Evolutionary conservation across 1,140 invertebrate genomes (phyloP).

Genomic region (Tachypleus tridentatus): DNA sequence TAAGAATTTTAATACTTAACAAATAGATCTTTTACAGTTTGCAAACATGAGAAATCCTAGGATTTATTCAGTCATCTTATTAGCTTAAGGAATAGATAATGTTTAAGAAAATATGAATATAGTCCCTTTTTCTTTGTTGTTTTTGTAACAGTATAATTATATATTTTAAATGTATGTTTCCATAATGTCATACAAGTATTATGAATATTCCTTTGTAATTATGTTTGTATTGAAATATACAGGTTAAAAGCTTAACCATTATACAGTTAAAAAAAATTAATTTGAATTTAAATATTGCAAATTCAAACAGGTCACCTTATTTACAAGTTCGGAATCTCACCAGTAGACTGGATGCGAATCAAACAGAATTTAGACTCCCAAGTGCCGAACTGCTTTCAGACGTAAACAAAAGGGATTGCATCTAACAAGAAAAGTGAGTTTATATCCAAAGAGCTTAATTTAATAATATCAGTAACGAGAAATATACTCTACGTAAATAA

Average conservation of each 20-base stretch:
- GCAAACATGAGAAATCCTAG: neutral
- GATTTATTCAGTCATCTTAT: conserved; percentile 31
- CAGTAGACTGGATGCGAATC: conserved; percentile 38
- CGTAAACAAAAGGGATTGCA: conserved; percentile 34
- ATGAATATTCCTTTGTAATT: neutral
- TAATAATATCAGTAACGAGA: too few species aligned
- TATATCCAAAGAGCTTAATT: too few species aligned
- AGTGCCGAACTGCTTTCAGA: conserved; percentile 37
- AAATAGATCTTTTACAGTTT: neutral
- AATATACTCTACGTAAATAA: too few species aligned
- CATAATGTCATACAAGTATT: neutral
- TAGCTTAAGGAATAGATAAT: conserved; percentile 24
- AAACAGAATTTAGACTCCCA: conserved; percentile 39
- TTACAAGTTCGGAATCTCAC: conserved; percentile 34
- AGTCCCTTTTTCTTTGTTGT: neutral
- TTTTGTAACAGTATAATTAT: neutral
- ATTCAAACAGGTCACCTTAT: conserved; percentile 35
- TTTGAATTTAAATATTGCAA: neutral
- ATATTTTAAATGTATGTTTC: neutral
- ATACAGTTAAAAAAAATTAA: conserved; percentile 3
- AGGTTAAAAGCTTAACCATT: too few species aligned
- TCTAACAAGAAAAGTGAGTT: conserved; percentile 31
- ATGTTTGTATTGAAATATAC: neutral
- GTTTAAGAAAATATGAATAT: too few species aligned
- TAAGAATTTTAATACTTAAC: neutral